Evolutionary conservation across 2,113 vertebrate species (phyloP), one percentile per base, ranked within the genome.

Genomic region (Labrus mixtus): DNA sequence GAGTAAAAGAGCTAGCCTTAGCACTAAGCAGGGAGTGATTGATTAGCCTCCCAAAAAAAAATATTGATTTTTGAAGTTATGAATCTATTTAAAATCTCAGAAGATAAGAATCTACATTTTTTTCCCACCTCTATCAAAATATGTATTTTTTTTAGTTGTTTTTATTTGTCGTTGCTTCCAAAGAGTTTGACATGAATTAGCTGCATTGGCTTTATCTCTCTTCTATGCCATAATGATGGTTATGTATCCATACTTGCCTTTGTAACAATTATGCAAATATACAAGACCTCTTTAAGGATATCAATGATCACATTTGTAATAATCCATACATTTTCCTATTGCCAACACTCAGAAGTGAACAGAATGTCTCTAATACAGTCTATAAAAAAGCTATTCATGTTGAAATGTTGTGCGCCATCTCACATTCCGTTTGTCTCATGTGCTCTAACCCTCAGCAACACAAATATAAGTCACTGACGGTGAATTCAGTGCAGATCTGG

Each of bases 201-300:
- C 68, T 41, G 13, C 6, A 1, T n/a, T 57, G 1, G 41, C 51
- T 67, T 2, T 45, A 33, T 63, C 6, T 67, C 46, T 53, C 57
- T 22, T 62, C 29, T 22, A 1, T 69, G 61, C 9, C 7, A 0
- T 41, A 55, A 75, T 22, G 29, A 63, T 61, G 50, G n/a, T 57
- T 55, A 61, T 50, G 25, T 43, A 73, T 73, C 67, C 46, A 36
- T 73, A 60, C 43, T 29, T 20, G 22, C 17, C 45, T 61, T 37
- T 22, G 53, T 48, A 22, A 65, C 56, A 59, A 59, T 58, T 37
- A 29, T 57, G 36, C 17, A 25, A 13, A 12, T 57, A 3, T 50
- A 64, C 1, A 29, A 64, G 23, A 43, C 4, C 29, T 45, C 4
- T 43, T 2, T 12, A 46, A 16, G 45, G 15, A 46, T 12, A 46